Percentiles rank a stretch among this genome's conserved stretches.
Evolutionary conservation across 64 coral and sea anemone species (phyloP).

Genomic region (Montipora cactus): DNA sequence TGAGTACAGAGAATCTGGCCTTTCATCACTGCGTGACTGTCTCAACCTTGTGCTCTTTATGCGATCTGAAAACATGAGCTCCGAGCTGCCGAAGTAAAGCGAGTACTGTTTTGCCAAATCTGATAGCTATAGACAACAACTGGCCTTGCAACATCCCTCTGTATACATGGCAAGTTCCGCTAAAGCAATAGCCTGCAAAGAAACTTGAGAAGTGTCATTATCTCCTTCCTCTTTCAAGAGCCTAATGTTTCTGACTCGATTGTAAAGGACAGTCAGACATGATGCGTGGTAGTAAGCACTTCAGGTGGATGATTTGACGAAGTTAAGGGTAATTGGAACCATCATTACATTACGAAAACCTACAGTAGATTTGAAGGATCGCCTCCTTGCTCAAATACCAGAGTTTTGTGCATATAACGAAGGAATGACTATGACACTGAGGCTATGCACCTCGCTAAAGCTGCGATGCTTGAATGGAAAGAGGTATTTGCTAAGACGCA

Average conservation of each 20-base stretch:
- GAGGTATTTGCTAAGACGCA: background rate
- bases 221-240: background rate
- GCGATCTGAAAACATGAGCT: too few relatives aligned
- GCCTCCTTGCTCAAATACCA: too few relatives aligned
- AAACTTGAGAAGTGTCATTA: slow-evolving; percentile 2
- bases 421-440: too few relatives aligned
- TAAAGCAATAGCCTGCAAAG: slow-evolving; percentile 59
- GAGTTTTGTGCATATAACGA: too few relatives aligned
- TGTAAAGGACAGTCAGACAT: slow-evolving; percentile 35
- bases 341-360: too few relatives aligned
- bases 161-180: slow-evolving; percentile 33
- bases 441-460: slow-evolving; percentile 5
- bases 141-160: slow-evolving; percentile 26
- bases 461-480: slow-evolving; percentile 11
- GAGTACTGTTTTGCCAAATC: too few relatives aligned
- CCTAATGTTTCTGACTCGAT: slow-evolving; percentile 4
- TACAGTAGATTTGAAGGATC: too few relatives aligned
- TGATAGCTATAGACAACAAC: slow-evolving; percentile 13
- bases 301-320: too few relatives aligned
- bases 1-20: too few relatives aligned
- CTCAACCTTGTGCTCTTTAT: background rate
- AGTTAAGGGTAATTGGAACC: too few relatives aligned
- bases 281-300: slow-evolving; percentile 48
- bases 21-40: too few relatives aligned
- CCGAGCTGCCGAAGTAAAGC: too few relatives aligned